Percentiles rank a stretch among this genome's conserved stretches.
phyloP scores from a whole-genome alignment of 2,797 vertebrate species.

The Pseudocheirus occidentalis region DNA sequence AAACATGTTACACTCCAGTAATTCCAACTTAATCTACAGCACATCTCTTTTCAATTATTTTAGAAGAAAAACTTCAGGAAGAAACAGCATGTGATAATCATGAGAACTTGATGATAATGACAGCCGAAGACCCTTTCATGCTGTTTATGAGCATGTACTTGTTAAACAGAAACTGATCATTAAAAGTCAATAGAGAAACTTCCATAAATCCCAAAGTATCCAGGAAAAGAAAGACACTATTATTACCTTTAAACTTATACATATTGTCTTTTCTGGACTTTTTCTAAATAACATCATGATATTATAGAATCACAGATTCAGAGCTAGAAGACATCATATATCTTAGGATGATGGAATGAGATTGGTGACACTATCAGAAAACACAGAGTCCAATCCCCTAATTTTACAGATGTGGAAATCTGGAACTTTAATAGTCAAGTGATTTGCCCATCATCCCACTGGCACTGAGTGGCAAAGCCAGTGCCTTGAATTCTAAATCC shows the following conservation, averaged over 20 bases:
- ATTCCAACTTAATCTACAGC: slow-evolving; percentile 20
- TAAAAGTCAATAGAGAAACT: not conserved
- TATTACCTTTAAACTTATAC: slow-evolving; percentile 1
- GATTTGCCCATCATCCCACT: not conserved
- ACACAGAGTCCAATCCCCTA: not conserved
- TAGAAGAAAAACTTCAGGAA: slow-evolving; percentile 7
- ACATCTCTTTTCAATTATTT: slow-evolving; percentile 28
- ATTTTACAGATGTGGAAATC: not conserved
- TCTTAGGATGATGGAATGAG: not conserved
- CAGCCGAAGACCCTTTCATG: not conserved
- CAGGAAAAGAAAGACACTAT: not conserved
- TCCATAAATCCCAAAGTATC: not conserved
- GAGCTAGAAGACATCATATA: not conserved
- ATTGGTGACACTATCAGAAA: not conserved
- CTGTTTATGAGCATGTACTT: not conserved
- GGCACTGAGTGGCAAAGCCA: not conserved
- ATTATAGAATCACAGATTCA: not conserved
- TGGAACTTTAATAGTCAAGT: not conserved
- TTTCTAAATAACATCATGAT: not conserved
- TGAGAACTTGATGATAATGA: not conserved
- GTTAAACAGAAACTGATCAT: slow-evolving; percentile 16
- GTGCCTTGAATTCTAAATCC: not conserved
- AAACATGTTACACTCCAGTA: not conserved
- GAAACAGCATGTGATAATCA: slow-evolving; percentile 11
- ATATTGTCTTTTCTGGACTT: slow-evolving; percentile 9